These are phyloP conservation scores for Bradypodion pumilum DNA, from an alignment of 2,797 vertebrate genomes.

Conservation along the genomic window DNA sequence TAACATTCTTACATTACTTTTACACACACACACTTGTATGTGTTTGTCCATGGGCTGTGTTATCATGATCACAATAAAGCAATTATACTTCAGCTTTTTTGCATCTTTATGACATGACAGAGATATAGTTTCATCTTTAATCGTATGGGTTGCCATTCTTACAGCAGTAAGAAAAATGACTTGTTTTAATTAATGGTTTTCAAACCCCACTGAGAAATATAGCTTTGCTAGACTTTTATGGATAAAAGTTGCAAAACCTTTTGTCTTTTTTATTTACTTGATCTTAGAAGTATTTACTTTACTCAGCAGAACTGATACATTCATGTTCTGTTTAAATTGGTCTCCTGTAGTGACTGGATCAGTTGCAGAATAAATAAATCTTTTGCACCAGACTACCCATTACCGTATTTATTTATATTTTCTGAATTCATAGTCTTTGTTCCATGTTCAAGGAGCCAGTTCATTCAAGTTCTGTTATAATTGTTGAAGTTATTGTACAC, in stretches of 20 bases:
- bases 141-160: slow-evolving; percentile 24
- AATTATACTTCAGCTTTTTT: background rate
- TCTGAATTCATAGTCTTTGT: background rate
- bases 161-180: background rate
- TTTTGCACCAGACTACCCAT: background rate
- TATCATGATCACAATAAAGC: background rate
- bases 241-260: slow-evolving; percentile 18
- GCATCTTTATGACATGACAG: background rate
- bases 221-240: background rate
- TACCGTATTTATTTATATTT: background rate
- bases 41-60: too few species aligned
- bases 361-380: slow-evolving; percentile 7
- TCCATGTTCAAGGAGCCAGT: slow-evolving; percentile 6
- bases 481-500: background rate
- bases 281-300: slow-evolving; percentile 34
- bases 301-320: background rate
- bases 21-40: background rate
- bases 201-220: slow-evolving; percentile 8
- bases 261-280: slow-evolving; percentile 22
- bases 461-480: background rate
- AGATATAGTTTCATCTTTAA: background rate
- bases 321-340: slow-evolving; percentile 12
- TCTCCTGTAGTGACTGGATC: background rate
- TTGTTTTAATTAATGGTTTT: slow-evolving; percentile 20
- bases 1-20: too few species aligned